Conservation (phyloP, 2,888 invertebrate genomes). For the Scaptomyza flava region DNA sequence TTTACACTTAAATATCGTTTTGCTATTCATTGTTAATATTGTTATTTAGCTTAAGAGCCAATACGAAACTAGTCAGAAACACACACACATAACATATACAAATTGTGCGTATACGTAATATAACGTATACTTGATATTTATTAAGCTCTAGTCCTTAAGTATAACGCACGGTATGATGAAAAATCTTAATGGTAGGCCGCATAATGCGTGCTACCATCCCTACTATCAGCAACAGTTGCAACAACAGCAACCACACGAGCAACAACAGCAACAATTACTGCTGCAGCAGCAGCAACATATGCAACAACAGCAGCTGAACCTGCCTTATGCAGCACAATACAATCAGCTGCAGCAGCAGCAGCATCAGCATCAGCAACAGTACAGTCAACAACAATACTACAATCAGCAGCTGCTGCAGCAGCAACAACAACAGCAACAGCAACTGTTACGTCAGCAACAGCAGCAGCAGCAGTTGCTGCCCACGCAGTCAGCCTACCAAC, state of each 20-base stretch:
- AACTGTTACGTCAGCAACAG: slow-evolving; percentile 63
- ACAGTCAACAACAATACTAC: slow-evolving; percentile 38
- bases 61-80: slow-evolving; percentile 45
- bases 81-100: not conserved
- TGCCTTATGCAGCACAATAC: slow-evolving; percentile 37
- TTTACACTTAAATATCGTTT: slow-evolving; percentile 25
- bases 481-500: slow-evolving; percentile 62
- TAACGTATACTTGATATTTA: slow-evolving; percentile 69
- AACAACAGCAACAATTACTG: slow-evolving; percentile 46
- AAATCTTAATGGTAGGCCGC: slow-evolving; percentile 77
- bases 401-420: slow-evolving; percentile 45
- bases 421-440: slow-evolving; percentile 55
- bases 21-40: slow-evolving; percentile 58
- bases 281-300: slow-evolving; percentile 32
- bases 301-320: slow-evolving; percentile 17
- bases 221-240: slow-evolving; percentile 67
- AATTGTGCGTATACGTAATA: slow-evolving; percentile 68
- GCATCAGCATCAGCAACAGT: slow-evolving; percentile 39
- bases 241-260: slow-evolving; percentile 47
- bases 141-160: slow-evolving; percentile 39
- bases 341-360: slow-evolving; percentile 45
- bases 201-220: slow-evolving; percentile 77
- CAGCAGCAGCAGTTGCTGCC: slow-evolving; percentile 57
- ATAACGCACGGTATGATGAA: slow-evolving; percentile 69
- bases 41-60: slow-evolving; percentile 35